A percentile compares a stretch with the other conserved stretches of the same genome.
These are phyloP conservation scores for Pseudanteris insignis DNA, from an alignment of 2,888 invertebrate species.

Conservation along the genomic window DNA sequence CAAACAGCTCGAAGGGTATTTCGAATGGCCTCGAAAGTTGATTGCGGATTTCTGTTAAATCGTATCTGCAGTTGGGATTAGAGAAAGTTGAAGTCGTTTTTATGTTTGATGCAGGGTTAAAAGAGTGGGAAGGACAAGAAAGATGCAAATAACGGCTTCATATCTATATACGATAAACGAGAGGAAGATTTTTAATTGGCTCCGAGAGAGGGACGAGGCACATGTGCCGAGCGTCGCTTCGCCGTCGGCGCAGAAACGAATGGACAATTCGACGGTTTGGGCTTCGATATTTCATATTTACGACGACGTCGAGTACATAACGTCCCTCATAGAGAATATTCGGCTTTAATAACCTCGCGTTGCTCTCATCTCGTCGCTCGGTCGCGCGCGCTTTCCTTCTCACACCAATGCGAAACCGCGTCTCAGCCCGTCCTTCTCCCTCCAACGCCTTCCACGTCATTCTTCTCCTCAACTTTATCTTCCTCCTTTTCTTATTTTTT, in stretches of 20 bases:
- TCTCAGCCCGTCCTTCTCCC: slow-evolving; percentile 25
- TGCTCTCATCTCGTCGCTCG: slow-evolving; percentile 23
- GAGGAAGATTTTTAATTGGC: slow-evolving; percentile 51
- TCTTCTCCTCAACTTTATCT: slow-evolving; percentile 33
- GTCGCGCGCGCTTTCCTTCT: slow-evolving; percentile 38
- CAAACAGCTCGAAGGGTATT: too few species aligned
- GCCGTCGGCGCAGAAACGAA: slow-evolving; percentile 44
- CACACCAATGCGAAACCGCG: neutral
- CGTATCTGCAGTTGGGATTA: too few species aligned
- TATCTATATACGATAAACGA: slow-evolving; percentile 53
- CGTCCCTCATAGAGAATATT: slow-evolving; percentile 51
- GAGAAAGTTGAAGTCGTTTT: too few species aligned
- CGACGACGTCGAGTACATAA: slow-evolving; percentile 59
- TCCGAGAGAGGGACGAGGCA: slow-evolving; percentile 32
- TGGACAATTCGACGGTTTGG: slow-evolving; percentile 49
- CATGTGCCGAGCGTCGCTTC: slow-evolving; percentile 34
- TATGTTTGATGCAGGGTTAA: slow-evolving; percentile 17
- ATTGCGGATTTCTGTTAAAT: too few species aligned
- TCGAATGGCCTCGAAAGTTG: too few species aligned
- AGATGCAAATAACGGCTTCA: slow-evolving; percentile 27
- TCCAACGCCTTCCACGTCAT: slow-evolving; percentile 33
- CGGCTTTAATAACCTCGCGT: slow-evolving; percentile 59
- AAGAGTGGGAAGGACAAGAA: slow-evolving; percentile 7
- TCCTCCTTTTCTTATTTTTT: slow-evolving; percentile 46
- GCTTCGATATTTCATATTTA: slow-evolving; percentile 66